phyloP scores from a whole-genome alignment of 2,113 vertebrate species.

The Bos taurus region ARS-UCD2.0 NC_037338.1:24371001-24371500 shows the following conservation, averaged over 20 bases:
- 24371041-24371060: conserved; percentile 53
- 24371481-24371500: conserved; percentile 34
- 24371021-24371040: conserved; percentile 37
- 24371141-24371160: conserved; percentile 8
- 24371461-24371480: background rate
- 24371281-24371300: conserved; percentile 29
- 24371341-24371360: conserved; percentile 26
- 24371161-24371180: background rate
- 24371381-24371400: conserved; percentile 17
- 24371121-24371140: background rate
- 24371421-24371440: background rate
- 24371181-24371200: background rate
- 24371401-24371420: conserved; percentile 46
- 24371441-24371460: conserved; percentile 13
- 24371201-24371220: background rate
- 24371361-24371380: conserved; percentile 32
- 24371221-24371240: background rate
- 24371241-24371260: conserved; percentile 53
- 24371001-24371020: conserved; percentile 71
- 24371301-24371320: background rate
- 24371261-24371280: background rate
- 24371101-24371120: background rate
- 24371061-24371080: conserved; percentile 74
- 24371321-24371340: background rate
- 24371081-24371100: conserved; percentile 77